Evolutionary conservation across 2,797 vertebrate genomes (phyloP), one percentile per base, ranked within the genome.

Genomic region (Intellagama lesueurii): DNA sequence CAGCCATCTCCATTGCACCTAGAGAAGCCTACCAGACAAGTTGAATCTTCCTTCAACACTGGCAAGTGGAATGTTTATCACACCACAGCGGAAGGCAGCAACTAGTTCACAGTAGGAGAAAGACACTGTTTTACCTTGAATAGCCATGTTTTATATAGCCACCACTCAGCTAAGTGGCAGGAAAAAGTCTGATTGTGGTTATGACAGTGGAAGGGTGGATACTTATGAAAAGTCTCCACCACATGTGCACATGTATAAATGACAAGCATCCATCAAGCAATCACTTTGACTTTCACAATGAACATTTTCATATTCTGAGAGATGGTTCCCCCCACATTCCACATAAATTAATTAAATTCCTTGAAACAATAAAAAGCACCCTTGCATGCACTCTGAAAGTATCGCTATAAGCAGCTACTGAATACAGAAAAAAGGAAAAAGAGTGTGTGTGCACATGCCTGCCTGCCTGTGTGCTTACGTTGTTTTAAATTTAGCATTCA

Each of bases 401-500:
- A 70, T 52, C 22, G 12, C 19, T 80, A n/a, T 56, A 35, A 70
- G 30, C 60, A 87, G 35, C 64, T 24, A 35, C 16, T 87, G 66
- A 70, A 22, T 70, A 52, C 30, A 69, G 19, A 47, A 17, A 22
- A 78, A 52, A 56, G n/a, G 76, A 76, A 75, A 19, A 7, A 69
- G n/a, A 49, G 7, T 79, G 28, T n/a, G 3, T 64, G 35, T 6
- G 30, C 7, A 7, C 7, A 24, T 52, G n/a, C 30, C 35, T 28
- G 73, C 17, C 16, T 44, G 47, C 9, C 56, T 32, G 35, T 4
- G 7, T 7, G 4, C 11, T 44, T 64, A 47, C 64, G 44, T 75
- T 28, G 40, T 68, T 47, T 87, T 32, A 82, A n/a, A n/a, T 72
- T 76, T 83, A 69, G 64, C 19, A 78, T 69, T 88, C 80, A 66